Conservation (phyloP, 2,888 invertebrate species). For the Agriopis leucophaearia region DNA sequence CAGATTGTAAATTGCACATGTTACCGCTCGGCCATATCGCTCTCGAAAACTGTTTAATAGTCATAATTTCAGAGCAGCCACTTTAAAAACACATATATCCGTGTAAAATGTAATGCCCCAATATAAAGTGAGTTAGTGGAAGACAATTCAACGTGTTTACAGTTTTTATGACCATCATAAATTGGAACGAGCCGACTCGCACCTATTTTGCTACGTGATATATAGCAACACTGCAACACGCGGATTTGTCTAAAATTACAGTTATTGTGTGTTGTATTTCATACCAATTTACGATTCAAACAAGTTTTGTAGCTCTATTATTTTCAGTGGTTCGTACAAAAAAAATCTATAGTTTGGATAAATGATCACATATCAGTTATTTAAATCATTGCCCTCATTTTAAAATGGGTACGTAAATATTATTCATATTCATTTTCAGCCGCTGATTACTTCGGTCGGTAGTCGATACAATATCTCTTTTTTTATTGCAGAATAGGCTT, state of each 20-base stretch:
- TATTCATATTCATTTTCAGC: too few species aligned
- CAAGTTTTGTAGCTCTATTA: neutral
- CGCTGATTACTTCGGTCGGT: too few species aligned
- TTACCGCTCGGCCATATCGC: too few species aligned
- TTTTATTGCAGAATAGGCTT: too few species aligned
- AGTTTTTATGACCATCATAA: conserved; percentile 36
- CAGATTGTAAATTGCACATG: too few species aligned
- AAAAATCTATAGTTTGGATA: neutral
- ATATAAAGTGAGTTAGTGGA: conserved; percentile 7
- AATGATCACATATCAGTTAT: too few species aligned
- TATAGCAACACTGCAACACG: conserved; percentile 9
- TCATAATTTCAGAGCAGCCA: neutral
- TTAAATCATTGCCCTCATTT: too few species aligned
- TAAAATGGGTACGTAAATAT: too few species aligned
- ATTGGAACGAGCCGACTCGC: conserved; percentile 28
- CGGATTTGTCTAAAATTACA: conserved; percentile 17
- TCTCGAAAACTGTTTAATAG: too few species aligned
- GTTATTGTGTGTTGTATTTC: conserved; percentile 2
- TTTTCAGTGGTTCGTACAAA: neutral
- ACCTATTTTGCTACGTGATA: conserved; percentile 12
- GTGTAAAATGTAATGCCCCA: neutral
- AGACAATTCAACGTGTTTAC: conserved; percentile 29
- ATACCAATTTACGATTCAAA: neutral
- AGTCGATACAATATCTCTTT: too few species aligned
- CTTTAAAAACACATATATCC: conserved; percentile 4